Conservation (phyloP, 2,888 invertebrate species). For the Dolichopus griseipennis region DNA sequence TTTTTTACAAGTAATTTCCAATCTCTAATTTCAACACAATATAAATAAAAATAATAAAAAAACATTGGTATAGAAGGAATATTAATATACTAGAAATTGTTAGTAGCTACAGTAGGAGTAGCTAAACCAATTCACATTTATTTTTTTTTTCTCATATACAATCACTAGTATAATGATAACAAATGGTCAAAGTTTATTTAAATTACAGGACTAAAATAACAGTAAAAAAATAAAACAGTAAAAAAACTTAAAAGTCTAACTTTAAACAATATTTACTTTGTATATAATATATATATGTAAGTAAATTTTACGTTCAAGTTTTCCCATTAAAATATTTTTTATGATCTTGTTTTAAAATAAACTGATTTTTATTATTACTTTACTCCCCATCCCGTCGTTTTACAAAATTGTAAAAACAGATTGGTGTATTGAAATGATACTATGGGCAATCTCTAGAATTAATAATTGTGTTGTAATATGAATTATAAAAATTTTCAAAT, state of each 20-base stretch:
- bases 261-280: background rate
- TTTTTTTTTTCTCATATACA: background rate
- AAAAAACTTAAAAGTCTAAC: background rate
- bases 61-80: too few species aligned
- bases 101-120: too few species aligned
- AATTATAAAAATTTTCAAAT: too few species aligned
- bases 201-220: background rate
- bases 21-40: conserved; percentile 1
- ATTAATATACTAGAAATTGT: too few species aligned
- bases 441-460: too few species aligned
- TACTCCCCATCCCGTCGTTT: too few species aligned
- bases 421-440: too few species aligned
- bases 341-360: conserved; percentile 5
- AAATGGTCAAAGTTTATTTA: conserved; percentile 1
- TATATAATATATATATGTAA: too few species aligned
- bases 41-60: background rate
- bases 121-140: too few species aligned
- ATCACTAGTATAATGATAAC: background rate
- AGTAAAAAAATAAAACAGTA: background rate
- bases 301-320: conserved; percentile 4
- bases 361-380: background rate
- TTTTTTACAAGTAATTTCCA: background rate
- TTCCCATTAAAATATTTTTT: conserved; percentile 2
- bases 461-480: too few species aligned
- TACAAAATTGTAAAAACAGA: too few species aligned